Percentiles rank a stretch among this genome's conserved stretches.
These are phyloP conservation scores for Discoglossus pictus DNA, from an alignment of 2,797 vertebrate species.

Conservation along the genomic window DNA sequence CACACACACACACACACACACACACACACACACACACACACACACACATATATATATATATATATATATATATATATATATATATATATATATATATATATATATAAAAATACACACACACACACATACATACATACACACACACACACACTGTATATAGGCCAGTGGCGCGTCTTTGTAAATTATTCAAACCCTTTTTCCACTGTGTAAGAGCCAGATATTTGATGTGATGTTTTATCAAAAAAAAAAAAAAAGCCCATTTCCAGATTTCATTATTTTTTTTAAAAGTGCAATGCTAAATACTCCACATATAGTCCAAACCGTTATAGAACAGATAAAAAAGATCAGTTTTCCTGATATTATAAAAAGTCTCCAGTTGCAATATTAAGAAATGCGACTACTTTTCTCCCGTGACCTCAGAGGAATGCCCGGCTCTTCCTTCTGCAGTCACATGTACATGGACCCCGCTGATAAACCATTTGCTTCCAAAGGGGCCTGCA, in stretches of 20 bases:
- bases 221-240: not conserved
- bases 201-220: not conserved
- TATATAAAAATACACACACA: no score
- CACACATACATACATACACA: no score
- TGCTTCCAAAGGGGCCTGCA: constrained; percentile 41
- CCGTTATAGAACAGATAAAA: constrained; percentile 53
- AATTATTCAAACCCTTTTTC: no score
- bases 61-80: no score
- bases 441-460: constrained; percentile 23
- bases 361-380: constrained; percentile 53
- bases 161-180: no score
- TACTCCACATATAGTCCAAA: constrained; percentile 58
- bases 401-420: constrained; percentile 11
- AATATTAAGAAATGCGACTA: constrained; percentile 37
- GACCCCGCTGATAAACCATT: constrained; percentile 23
- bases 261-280: constrained; percentile 34
- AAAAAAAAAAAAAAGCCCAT: constrained; percentile 11
- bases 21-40: no score
- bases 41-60: no score
- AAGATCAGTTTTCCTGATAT: constrained; percentile 40
- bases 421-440: constrained; percentile 51
- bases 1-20: no score
- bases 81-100: no score
- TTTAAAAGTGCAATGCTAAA: constrained; percentile 65
- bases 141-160: no score